Evolutionary conservation across 2,113 vertebrate species (phyloP).

Genomic region (Cyprinodon tularosa): DNA sequence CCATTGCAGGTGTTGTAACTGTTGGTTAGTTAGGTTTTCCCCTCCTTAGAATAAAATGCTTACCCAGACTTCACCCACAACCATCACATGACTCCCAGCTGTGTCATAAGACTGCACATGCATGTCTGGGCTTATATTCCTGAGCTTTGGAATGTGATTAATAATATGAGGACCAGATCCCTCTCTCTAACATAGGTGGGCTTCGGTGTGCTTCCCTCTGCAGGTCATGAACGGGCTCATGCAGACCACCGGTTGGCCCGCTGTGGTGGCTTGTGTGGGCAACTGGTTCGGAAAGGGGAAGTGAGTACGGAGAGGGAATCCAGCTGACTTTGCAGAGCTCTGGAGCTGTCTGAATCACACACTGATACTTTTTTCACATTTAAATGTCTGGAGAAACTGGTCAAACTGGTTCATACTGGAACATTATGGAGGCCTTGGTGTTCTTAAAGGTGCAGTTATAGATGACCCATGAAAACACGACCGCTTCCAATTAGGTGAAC

Average conservation of each 20-base stretch:
- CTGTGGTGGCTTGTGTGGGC: slow-evolving; percentile 91
- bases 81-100: slow-evolving; percentile 49
- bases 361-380: slow-evolving; percentile 9
- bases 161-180: background rate
- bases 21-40: background rate
- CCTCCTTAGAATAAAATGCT: slow-evolving; percentile 1
- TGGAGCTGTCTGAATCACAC: slow-evolving; percentile 1
- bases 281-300: slow-evolving; percentile 99
- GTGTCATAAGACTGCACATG: slow-evolving; percentile 35
- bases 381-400: background rate
- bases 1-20: background rate
- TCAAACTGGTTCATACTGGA: background rate
- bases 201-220: slow-evolving; percentile 15
- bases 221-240: slow-evolving; percentile 91
- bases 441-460: background rate
- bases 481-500: background rate
- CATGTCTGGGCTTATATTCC: background rate
- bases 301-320: slow-evolving; percentile 80
- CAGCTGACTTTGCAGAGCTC: slow-evolving; percentile 43
- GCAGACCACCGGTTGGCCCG: slow-evolving; percentile 96
- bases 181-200: background rate
- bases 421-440: background rate
- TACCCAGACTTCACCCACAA: slow-evolving; percentile 24
- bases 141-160: background rate
- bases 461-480: background rate